Evolutionary conservation across 1,140 invertebrate species (phyloP), one percentile per base, ranked within the genome.

Genomic region (Drosophila sproati): DNA sequence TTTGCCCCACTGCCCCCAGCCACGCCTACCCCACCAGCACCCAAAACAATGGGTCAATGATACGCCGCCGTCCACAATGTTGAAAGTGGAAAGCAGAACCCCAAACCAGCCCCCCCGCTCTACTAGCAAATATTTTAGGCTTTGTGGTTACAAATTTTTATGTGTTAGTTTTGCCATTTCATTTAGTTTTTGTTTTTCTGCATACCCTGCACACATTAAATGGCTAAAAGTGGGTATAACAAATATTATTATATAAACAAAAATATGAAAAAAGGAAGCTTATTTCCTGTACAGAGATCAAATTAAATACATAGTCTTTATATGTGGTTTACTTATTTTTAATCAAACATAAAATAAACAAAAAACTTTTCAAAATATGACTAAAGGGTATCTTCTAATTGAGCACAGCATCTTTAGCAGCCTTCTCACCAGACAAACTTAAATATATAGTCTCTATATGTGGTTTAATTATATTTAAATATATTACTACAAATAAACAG

Each of bases 141-240:
- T 70, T 75, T 78, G 76, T 66, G 76, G 76, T 71, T 87, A 86
- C 82, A 87, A 78, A 86, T 82, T 87, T 87, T 87, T 86, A 78
- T 86, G 82, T 78, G 78, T 70, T 82, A 78, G 75, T 81, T 86
- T 72, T 60, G 71, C 43, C 59, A 78, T 87, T 78, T 82, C 82
- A 86, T 82, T 82, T 82, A 82, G 78, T 80, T 83, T 85, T 57
- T 59, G 51, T 50, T 55, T 52, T 59, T 61, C 59, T 66, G 45
- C 56, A 60, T 59, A 75, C 66, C 51, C 66, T 69, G 31, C 35
- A 34, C 12, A 12, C 35, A 39, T 32, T 34, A 7, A 29, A 20
- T 20, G 7, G 4, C 4, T 28, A 8, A 37, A 32, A 41, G 1
- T 0, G 5, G 10, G 20, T 28, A n/a, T 29, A 35, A 12, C 10